phyloP scores from a whole-genome alignment of 1,140 invertebrate genomes.

The Neocloeon triangulifer region DNA sequence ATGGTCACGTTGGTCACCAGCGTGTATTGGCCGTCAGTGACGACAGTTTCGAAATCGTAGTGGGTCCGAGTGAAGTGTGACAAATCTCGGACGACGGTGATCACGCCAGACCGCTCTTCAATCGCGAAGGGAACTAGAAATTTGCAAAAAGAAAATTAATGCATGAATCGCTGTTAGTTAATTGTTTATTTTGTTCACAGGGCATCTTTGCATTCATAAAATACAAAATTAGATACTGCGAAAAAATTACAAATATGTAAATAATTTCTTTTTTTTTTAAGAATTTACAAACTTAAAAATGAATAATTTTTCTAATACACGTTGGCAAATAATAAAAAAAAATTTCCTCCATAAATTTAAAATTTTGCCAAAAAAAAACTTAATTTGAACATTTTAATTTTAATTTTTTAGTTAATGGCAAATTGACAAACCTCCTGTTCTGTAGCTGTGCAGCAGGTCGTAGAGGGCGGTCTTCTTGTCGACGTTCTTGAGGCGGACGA shows the following conservation, averaged over 20 bases:
- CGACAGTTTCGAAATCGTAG: slow-evolving; percentile 64
- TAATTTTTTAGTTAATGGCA: background rate
- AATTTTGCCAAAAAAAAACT: slow-evolving; percentile 7
- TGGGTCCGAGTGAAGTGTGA: slow-evolving; percentile 36
- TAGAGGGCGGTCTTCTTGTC: slow-evolving; percentile 42
- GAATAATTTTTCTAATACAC: too few relatives aligned
- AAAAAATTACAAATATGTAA: too few relatives aligned
- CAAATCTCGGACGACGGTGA: slow-evolving; percentile 58
- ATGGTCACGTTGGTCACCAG: slow-evolving; percentile 61
- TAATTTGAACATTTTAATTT: slow-evolving; percentile 6
- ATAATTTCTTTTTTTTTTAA: too few relatives aligned
- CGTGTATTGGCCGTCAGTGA: slow-evolving; percentile 37
- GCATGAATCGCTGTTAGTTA: slow-evolving; percentile 5
- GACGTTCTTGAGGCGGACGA: slow-evolving; percentile 47
- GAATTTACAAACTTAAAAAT: too few relatives aligned
- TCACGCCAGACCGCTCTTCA: slow-evolving; percentile 66
- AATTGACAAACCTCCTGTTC: slow-evolving; percentile 39
- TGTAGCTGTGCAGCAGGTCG: slow-evolving; percentile 56
- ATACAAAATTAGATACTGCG: too few relatives aligned
- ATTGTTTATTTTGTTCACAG: background rate
- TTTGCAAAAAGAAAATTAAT: too few relatives aligned
- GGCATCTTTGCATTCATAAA: too few relatives aligned
- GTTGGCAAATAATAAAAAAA: too few relatives aligned
- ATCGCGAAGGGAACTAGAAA: slow-evolving; percentile 68
- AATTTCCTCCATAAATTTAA: slow-evolving; percentile 6